Evolutionary conservation across 2,113 vertebrate species (phyloP), one percentile per base, ranked within the genome.

Genomic region (Eurystomus gularis): DNA sequence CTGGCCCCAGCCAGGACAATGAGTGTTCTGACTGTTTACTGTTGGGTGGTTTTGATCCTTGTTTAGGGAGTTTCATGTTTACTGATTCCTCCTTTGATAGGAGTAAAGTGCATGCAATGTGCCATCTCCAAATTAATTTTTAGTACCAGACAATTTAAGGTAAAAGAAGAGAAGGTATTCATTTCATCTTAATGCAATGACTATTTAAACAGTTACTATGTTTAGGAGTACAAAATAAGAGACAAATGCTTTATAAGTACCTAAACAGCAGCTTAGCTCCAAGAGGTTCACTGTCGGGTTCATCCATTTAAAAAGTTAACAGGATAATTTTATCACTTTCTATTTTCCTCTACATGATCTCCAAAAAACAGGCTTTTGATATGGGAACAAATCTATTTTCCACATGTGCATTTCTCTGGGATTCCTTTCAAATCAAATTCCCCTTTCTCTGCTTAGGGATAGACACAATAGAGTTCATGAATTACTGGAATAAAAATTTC

Each of bases 401-500:
- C 48, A 19, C 54, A 66, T 23, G 18, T 78, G 3, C 48, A 75
- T 68, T 90, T 78, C 46, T 42, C 44, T 87, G 33, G 75, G 39
- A 90, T 69, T 90, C 35, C 7, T 37, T 75, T 97, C 23, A 79
- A 93, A 87, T 82, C 3, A 71, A 64, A 93, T 70, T 68, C 85
- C 16, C 29, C 21, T 6, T 70, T 68, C 60, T 52, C 55, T 66
- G 18, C 51, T 84, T 58, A 49, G 40, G 40, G 33, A 84, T 83
- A 57, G 9, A 4, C 16, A 35, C 49, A 84, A 78, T 10, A 46
- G 13, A 69, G 80, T 77, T 73, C 13, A 65, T 73, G 49, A 83
- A 66, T 89, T 81, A 78, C 40, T 58, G 39, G 89, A 93, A 95
- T 72, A 49, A 95, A 93, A 77, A 86, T 46, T 91, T 28, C 68